phyloP scores from a whole-genome alignment of 2,113 vertebrate species.

The Plotosus lineatus region DNA sequence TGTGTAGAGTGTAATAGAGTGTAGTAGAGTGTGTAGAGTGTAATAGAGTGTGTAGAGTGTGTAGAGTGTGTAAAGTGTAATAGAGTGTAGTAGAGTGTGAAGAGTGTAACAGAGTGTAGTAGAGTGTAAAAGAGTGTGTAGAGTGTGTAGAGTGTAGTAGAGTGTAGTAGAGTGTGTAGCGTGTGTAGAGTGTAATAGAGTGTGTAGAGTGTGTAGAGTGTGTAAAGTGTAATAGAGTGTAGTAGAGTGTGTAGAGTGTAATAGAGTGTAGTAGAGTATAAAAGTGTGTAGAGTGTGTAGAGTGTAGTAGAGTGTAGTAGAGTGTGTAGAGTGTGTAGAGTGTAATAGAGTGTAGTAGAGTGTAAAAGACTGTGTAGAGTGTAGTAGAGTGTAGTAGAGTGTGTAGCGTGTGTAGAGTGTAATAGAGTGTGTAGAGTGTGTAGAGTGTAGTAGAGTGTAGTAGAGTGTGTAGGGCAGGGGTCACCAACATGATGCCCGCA shows the following conservation, averaged over 20 bases:
- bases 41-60: no score
- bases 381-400: not conserved
- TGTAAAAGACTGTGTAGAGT: not conserved
- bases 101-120: no score
- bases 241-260: not conserved
- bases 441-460: not conserved
- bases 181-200: not conserved
- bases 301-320: not conserved
- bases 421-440: not conserved
- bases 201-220: not conserved
- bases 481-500: no score
- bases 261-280: not conserved
- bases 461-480: not conserved
- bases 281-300: not conserved
- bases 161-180: not conserved
- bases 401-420: not conserved
- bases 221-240: not conserved
- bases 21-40: no score
- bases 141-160: not conserved
- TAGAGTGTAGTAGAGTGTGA: no score
- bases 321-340: not conserved
- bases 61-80: no score
- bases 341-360: not conserved
- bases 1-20: no score
- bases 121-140: no score